Evolutionary conservation across 2,888 invertebrate species (phyloP), one percentile per base, ranked within the genome.

Genomic region (Zygothrica quintamaculata): DNA sequence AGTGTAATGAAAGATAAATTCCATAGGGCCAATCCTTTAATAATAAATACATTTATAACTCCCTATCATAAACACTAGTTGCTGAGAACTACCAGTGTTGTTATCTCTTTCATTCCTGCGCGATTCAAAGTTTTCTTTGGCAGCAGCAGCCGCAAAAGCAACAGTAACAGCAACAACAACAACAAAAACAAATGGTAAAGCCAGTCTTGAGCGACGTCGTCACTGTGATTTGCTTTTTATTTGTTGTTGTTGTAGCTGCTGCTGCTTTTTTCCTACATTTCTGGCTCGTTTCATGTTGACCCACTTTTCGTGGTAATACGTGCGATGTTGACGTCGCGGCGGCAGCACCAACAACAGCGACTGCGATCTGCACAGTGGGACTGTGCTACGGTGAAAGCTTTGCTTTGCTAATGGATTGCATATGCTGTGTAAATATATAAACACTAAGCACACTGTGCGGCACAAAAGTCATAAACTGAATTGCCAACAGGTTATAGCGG

Each of bases 401-500:
- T 8, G 44, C 12, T 15, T 42, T 56, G 68, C 15, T 15, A 18
- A 37, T 39, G 15, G 18, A 13, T 25, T 25, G n/a, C 33, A 18
- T 31, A 13, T 52, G 40, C 7, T 33, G 22, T 16, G 5, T 26
- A 11, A 6, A 16, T 33, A 25, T 47, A n/a, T 33, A n/a, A 2
- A 40, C 12, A 33, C 60, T 65, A 50, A 58, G 7, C 47, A 48
- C 88, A 81, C 37, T 59, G 80, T 88, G 82, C 74, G 53, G 46
- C 74, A 65, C 82, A 60, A 87, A 82, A 75, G 61, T 70, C 73
- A 82, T 88, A 87, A 87, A 78, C 80, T 73, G 79, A 87, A 88
- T 88, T 79, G 79, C 84, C 84, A 88, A 87, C 87, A 87, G 86
- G 87, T 87, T 87, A 87, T 84, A 61, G 46, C 68, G 50, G 44